Percentiles rank a stretch among this genome's conserved stretches.
Conservation (phyloP, 2,888 invertebrate species). For the Endomychus coccineus region DNA sequence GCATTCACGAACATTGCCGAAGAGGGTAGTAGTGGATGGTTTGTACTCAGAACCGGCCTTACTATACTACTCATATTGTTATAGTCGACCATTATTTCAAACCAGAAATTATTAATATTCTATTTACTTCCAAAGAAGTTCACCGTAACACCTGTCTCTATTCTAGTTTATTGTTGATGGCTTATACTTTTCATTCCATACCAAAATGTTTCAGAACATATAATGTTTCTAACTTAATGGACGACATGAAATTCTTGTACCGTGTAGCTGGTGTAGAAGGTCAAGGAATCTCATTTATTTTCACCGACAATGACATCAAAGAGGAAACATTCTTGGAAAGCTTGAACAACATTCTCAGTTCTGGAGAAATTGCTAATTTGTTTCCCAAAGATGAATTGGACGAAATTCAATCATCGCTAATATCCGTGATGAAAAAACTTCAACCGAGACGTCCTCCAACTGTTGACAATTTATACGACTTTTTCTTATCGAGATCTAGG, state of each 20-base stretch:
- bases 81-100: no score
- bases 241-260: conserved; percentile 77
- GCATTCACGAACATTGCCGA: no score
- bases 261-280: conserved; percentile 68
- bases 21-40: no score
- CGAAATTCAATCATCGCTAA: conserved; percentile 70
- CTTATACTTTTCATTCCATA: no score
- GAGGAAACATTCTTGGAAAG: conserved; percentile 84
- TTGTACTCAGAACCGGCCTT: no score
- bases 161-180: no score
- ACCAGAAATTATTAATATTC: no score
- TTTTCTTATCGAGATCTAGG: conserved; percentile 71
- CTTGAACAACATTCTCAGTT: conserved; percentile 80
- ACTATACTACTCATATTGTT: no score
- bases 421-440: conserved; percentile 74
- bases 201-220: conserved; percentile 54
- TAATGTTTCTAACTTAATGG: conserved; percentile 72
- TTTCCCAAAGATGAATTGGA: conserved; percentile 84
- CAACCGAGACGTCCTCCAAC: conserved; percentile 70
- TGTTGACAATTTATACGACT: conserved; percentile 77
- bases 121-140: no score
- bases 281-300: conserved; percentile 74
- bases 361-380: conserved; percentile 85
- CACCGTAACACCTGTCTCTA: no score
- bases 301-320: conserved; percentile 88